These are phyloP conservation scores for Margaritifera margaritifera DNA, from an alignment of 2,888 invertebrate genomes.

Conservation along the genomic window DNA sequence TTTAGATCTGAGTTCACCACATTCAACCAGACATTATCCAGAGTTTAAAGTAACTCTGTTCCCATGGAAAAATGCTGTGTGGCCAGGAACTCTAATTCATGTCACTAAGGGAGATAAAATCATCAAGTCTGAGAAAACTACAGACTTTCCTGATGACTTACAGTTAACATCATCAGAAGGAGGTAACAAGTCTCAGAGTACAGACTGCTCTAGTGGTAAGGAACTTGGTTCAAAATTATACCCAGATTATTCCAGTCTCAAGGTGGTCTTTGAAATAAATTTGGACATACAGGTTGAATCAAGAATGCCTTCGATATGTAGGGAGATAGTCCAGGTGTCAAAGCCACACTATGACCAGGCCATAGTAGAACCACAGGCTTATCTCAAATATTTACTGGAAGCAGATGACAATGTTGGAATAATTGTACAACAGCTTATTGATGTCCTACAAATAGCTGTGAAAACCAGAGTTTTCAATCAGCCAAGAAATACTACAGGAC, in stretches of 20 bases:
- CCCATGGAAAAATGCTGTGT: slow-evolving; percentile 61
- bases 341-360: no score
- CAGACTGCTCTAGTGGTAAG: slow-evolving; percentile 1
- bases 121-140: slow-evolving; percentile 2
- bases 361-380: no score
- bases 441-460: slow-evolving; percentile 65
- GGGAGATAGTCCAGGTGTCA: no score
- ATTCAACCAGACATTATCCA: slow-evolving; percentile 1
- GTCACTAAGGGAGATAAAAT: slow-evolving; percentile 21
- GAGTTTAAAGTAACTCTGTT: slow-evolving; percentile 48
- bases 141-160: not conserved
- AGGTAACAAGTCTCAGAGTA: not conserved
- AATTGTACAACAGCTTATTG: slow-evolving; percentile 51
- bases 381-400: no score
- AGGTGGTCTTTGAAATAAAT: slow-evolving; percentile 19
- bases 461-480: slow-evolving; percentile 56
- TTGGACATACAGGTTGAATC: slow-evolving; percentile 25
- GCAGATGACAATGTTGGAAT: no score
- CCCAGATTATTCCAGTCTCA: slow-evolving; percentile 11
- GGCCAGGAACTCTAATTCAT: slow-evolving; percentile 48
- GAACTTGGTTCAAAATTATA: slow-evolving; percentile 9
- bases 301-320: no score
- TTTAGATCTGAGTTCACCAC: slow-evolving; percentile 40
- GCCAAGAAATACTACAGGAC: slow-evolving; percentile 14
- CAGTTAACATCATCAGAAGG: not conserved